Base-by-base conservation (phyloP, 2,888 invertebrate species). In the Dryadula phaetusa region DNA sequence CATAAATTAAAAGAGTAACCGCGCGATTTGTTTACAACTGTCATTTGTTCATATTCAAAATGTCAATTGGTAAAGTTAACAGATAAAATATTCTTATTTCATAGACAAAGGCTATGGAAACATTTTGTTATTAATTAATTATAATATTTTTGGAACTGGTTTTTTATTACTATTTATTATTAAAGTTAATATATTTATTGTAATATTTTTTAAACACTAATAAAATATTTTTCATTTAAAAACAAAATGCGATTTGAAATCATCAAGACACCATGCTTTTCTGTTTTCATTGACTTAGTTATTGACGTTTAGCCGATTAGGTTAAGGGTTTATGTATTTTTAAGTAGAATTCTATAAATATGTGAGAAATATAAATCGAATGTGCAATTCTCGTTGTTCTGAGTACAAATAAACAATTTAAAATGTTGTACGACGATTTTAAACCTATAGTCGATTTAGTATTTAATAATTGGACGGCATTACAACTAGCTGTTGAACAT, bases 401-500 rank as follows among this genome's bases (percentile, higher is more conserved):
- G 12, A 18, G 53, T 7, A 56, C 12, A 52, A 66, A 63, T 53
- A 58, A 53, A 58, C 42, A 10, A 37, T 12, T 69, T 18, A 77
- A 72, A 64, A 92, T 92, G 92, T 79, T 92, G 72, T 92, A 91
- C 80, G 92, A 93, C 75, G 87, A 91, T 47, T 95, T 95, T 79
- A 93, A 93, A 72, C 89, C 93, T 67, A 90, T 95, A 73, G 94
- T 96, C 7, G 94, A 95, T 79, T 93, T 94, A 76, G 93, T 96
- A 54, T 94, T 96, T 67, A 95, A 94, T 76, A 95, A 95, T 79
- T 96, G 96, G 96, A 95, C 95, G 18, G 95, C 95, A 5, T 82
- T 96, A 32, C 94, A 94, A 75, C 83, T 96, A 32, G 95, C 95
- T 37, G 95, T 96, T 0, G 95, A 96, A 83, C 95, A 96, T 93